phyloP scores from a whole-genome alignment of 1,140 invertebrate genomes.

The Polypedilum pembai region DNA sequence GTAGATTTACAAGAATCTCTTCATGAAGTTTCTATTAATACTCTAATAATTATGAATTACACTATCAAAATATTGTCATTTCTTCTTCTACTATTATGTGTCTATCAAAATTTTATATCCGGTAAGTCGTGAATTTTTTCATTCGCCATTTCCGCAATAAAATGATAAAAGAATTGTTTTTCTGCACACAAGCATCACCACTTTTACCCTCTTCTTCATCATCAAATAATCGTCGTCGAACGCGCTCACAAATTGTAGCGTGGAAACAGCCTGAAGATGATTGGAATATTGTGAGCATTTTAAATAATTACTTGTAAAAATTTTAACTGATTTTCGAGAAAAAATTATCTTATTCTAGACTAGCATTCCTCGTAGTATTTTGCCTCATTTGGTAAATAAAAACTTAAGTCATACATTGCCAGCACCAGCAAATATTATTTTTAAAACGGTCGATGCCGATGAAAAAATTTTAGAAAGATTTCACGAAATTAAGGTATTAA shows the following conservation, averaged over 20 bases:
- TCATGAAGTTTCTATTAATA: too few species aligned
- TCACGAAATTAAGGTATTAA: conserved; percentile 44
- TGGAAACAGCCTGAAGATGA: conserved; percentile 49
- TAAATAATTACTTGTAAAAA: too few species aligned
- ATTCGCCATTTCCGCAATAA: too few species aligned
- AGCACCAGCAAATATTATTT: conserved; percentile 36
- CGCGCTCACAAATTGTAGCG: conserved; percentile 43
- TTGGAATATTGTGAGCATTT: conserved; percentile 43
- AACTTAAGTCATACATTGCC: conserved; percentile 45
- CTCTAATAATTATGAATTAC: too few species aligned
- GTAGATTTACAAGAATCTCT: too few species aligned
- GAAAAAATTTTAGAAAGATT: conserved; percentile 49
- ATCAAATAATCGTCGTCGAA: conserved; percentile 32
- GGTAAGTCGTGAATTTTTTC: too few species aligned
- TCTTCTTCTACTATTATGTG: too few species aligned
- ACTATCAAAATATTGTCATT: too few species aligned
- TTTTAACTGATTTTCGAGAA: too few species aligned
- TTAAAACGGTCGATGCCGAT: conserved; percentile 37
- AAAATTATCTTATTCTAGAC: too few species aligned
- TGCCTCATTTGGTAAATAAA: conserved; percentile 46
- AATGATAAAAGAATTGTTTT: background rate
- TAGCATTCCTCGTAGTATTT: conserved; percentile 45
- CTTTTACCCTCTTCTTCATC: background rate
- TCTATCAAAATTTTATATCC: too few species aligned
- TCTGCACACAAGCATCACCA: background rate